A percentile compares a stretch with the other conserved stretches of the same genome.
phyloP scores from a whole-genome alignment of 2,888 invertebrate species.

The Keiferia lycopersicella region DNA sequence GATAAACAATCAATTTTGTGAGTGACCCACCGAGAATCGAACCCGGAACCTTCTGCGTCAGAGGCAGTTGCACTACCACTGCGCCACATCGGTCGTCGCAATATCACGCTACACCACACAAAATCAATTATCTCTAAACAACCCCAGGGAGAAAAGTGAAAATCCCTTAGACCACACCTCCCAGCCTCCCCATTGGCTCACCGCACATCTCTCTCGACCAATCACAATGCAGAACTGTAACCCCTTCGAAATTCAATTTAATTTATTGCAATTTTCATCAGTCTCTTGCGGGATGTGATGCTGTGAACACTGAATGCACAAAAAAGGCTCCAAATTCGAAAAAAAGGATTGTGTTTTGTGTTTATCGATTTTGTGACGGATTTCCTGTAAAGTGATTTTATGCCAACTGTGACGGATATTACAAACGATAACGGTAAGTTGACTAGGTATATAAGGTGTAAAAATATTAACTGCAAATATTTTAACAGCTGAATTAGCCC shows the following conservation, averaged over 20 bases:
- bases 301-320: constrained; percentile 32
- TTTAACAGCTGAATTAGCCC: too few relatives aligned
- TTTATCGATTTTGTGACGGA: constrained; percentile 9
- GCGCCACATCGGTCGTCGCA: too few relatives aligned
- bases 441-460: too few relatives aligned
- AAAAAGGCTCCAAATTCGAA: constrained; percentile 5
- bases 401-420: constrained; percentile 68
- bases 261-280: constrained; percentile 48
- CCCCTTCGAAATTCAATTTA: constrained; percentile 61
- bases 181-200: constrained; percentile 49
- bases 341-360: neutral
- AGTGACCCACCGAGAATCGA: too few relatives aligned
- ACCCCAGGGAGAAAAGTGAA: neutral
- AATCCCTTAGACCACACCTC: constrained; percentile 42
- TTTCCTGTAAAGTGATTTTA: constrained; percentile 47
- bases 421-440: constrained; percentile 36
- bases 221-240: constrained; percentile 47
- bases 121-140: constrained; percentile 5
- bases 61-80: too few relatives aligned
- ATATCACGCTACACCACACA: neutral
- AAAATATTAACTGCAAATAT: too few relatives aligned
- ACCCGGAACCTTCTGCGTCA: too few relatives aligned
- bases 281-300: constrained; percentile 42
- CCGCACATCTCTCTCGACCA: constrained; percentile 43
- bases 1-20: too few relatives aligned